A percentile compares a stretch with the other conserved stretches of the same genome.
phyloP scores from a whole-genome alignment of 2,113 vertebrate species.

The Daboia siamensis region DNA sequence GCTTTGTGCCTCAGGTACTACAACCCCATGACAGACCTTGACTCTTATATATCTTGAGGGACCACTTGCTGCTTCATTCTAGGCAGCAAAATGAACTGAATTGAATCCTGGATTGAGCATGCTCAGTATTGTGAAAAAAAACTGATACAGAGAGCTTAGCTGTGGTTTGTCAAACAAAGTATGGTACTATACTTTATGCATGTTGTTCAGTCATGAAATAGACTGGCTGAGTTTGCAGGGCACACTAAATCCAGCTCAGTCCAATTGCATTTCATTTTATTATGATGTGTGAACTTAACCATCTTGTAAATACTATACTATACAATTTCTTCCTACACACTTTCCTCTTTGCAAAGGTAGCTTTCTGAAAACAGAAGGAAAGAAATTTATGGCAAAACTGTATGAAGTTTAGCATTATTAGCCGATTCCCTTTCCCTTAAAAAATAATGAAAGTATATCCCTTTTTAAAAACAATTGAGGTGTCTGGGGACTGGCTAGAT shows the following conservation, averaged over 20 bases:
- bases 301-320: neutral
- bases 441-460: conserved; percentile 63
- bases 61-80: neutral
- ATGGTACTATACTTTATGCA: neutral
- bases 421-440: conserved; percentile 38
- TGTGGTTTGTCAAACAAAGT: neutral
- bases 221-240: neutral
- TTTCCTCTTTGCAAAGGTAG: neutral
- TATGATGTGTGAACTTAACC: neutral
- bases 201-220: neutral
- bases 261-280: neutral
- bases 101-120: neutral
- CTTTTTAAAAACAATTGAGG: conserved; percentile 64
- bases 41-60: neutral
- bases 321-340: neutral
- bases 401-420: neutral
- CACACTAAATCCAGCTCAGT: neutral
- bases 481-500: conserved; percentile 53
- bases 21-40: neutral
- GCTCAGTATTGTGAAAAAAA: neutral
- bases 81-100: neutral
- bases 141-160: neutral
- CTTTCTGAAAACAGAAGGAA: neutral
- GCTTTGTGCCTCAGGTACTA: neutral
- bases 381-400: neutral